These are phyloP conservation scores for Spea bombifrons DNA, from an alignment of 2,113 vertebrate genomes.

Conservation along the genomic window DNA sequence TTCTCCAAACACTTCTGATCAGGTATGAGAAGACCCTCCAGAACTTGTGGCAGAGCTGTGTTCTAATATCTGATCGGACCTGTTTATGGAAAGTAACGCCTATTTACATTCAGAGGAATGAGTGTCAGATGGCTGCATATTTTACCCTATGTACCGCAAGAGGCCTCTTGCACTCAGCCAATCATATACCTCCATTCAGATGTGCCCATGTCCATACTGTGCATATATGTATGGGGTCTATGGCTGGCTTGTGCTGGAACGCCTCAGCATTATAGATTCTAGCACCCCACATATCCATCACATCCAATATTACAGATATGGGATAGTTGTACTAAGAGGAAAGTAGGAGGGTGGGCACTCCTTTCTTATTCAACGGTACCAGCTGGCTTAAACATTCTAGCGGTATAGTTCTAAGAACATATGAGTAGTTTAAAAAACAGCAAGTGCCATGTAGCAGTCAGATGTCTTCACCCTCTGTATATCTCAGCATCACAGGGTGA, in stretches of 20 bases:
- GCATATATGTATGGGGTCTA: background rate
- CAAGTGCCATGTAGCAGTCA: too few species aligned
- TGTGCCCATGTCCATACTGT: background rate
- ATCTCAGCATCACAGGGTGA: too few species aligned
- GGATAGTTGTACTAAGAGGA: too few species aligned
- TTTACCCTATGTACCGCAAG: background rate
- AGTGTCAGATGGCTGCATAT: constrained; percentile 39
- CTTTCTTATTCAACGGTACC: too few species aligned
- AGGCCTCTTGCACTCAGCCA: background rate
- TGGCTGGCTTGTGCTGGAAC: background rate
- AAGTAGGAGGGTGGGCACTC: too few species aligned
- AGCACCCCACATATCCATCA: too few species aligned
- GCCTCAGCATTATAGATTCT: too few species aligned
- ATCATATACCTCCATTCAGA: constrained; percentile 14
- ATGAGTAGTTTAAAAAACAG: too few species aligned
- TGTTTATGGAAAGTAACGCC: constrained; percentile 42
- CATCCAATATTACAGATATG: too few species aligned
- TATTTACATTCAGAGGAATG: constrained; percentile 15
- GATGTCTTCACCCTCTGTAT: too few species aligned
- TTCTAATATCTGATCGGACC: constrained; percentile 38
- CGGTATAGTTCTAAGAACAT: too few species aligned
- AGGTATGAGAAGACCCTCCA: constrained; percentile 35
- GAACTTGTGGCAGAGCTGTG: constrained; percentile 11
- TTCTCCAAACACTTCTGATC: constrained; percentile 44
- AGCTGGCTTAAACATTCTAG: too few species aligned